A percentile compares a stretch with the other conserved stretches of the same genome.
phyloP scores from a whole-genome alignment of 2,113 vertebrate species.

The Alethe castanea region DNA sequence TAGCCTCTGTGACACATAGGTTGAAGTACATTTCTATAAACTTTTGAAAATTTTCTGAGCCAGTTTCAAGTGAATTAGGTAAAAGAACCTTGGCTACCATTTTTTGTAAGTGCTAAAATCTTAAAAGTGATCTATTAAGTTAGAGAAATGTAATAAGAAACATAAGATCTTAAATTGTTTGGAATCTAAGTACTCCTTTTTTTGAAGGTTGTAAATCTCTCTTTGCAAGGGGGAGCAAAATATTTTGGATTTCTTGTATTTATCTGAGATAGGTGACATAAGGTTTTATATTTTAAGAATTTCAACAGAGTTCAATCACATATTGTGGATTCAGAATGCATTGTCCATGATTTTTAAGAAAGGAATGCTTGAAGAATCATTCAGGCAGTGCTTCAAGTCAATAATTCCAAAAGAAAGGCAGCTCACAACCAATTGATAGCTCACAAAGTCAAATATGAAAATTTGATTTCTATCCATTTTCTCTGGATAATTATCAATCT shows the following conservation, averaged over 20 bases:
- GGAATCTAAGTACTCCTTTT: neutral
- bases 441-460: neutral
- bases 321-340: neutral
- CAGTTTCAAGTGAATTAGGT: neutral
- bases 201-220: neutral
- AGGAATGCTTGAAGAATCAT: neutral
- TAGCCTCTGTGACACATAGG: neutral
- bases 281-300: neutral
- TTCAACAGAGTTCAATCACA: accelerated
- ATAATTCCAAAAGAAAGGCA: neutral
- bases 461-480: neutral
- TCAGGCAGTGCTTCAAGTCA: neutral
- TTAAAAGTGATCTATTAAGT: neutral
- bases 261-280: neutral
- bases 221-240: neutral
- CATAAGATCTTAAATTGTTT: neutral
- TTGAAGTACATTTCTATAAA: neutral
- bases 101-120: neutral
- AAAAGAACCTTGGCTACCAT: neutral
- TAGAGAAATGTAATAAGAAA: neutral
- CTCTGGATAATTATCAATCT: neutral
- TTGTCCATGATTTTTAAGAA: neutral
- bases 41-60: neutral
- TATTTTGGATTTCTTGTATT: neutral
- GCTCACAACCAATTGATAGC: neutral